Evolutionary conservation across 2,888 invertebrate genomes (phyloP), one percentile per base, ranked within the genome.

Genomic region (Andrena dorsata): DNA sequence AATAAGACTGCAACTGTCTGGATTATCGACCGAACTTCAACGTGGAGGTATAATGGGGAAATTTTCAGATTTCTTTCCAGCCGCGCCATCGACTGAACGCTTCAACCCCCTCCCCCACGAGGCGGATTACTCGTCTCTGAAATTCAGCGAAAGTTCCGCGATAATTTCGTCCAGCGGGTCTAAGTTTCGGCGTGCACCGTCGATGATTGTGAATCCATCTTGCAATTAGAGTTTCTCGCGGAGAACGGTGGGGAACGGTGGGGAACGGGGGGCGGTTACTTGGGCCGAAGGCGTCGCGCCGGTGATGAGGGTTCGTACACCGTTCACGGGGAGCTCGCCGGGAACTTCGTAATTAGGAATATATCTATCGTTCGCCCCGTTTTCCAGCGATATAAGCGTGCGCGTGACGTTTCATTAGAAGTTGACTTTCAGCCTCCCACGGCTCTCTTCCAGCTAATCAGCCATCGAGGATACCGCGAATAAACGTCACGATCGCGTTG

Each of bases 341-440:
- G n/a, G 74, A 71, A 76, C 28, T 72, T 74, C 63, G 32, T 61
- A 80, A 84, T 86, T 80, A 76, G 84, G 26, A 72, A 73, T 82
- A 68, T 80, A 84, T 76, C 73, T 86, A 82, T 80, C 76, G 35
- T 63, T 75, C 61, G 74, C 63, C 49, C 75, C 71, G 68, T 80
- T 86, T 70, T 82, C 79, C 60, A 64, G 28, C 56, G 72, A 32
- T 58, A 20, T 20, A 72, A 71, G 74, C 72, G 28, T 86, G 75
- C 72, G 51, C 80, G 70, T 73, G 84, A 86, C 82, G 82, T 86
- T 86, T 64, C 84, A 82, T 84, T 86, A 86, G 51, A 86, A 86
- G 75, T 82, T 84, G 20, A 72, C 53, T 65, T 16, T 61, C 5
- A 28, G 26, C 51, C 30, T 30, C 6, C 41, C 30, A 41, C 49